These are phyloP conservation scores for Bactericera cockerelli DNA, from an alignment of 1,140 invertebrate species.

Conservation along the genomic window DNA sequence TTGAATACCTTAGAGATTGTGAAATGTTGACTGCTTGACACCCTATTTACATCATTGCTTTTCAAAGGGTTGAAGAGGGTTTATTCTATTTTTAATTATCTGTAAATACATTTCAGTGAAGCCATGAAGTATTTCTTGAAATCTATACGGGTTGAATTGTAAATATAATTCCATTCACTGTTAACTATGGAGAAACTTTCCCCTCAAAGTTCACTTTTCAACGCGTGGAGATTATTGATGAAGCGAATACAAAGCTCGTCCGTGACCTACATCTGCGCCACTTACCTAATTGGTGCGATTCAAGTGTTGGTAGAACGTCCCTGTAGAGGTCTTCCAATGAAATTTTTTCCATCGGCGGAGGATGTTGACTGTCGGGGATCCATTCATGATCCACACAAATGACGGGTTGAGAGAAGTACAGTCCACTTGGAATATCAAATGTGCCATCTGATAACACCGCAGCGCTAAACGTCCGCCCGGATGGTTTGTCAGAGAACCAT, in stretches of 20 bases:
- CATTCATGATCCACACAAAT: slow-evolving; percentile 2
- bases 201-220: not conserved
- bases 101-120: too few relatives aligned
- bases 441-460: slow-evolving; percentile 1
- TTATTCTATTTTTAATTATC: too few relatives aligned
- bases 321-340: not conserved
- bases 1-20: not conserved
- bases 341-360: not conserved
- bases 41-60: too few relatives aligned
- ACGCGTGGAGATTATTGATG: not conserved
- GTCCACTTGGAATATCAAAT: slow-evolving; percentile 5
- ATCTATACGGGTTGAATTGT: not conserved
- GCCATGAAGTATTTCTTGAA: not conserved
- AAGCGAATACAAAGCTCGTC: not conserved
- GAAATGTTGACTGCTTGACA: not conserved
- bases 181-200: not conserved
- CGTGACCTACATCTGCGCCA: not conserved
- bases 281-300: not conserved
- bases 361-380: not conserved
- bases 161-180: not conserved
- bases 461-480: not conserved
- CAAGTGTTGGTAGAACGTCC: not conserved
- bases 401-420: not conserved
- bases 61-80: too few relatives aligned
- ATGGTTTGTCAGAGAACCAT: not conserved